These are phyloP conservation scores for Cataglyphis altisquamis DNA, from an alignment of 2,888 invertebrate genomes.

Conservation along the genomic window DNA sequence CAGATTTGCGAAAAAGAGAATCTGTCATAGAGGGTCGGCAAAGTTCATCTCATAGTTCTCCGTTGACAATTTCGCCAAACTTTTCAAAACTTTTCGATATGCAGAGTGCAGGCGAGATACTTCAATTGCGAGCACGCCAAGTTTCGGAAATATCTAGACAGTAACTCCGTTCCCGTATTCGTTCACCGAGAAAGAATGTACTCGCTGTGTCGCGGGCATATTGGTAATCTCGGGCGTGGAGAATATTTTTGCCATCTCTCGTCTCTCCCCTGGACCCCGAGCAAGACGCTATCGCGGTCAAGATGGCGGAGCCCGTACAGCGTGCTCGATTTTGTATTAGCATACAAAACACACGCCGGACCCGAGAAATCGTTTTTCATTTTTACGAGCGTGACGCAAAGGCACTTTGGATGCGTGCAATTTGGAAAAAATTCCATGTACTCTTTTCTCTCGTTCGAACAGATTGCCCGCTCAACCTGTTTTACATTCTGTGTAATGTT, in stretches of 20 bases:
- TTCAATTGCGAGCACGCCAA: constrained; percentile 55
- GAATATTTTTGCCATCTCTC: constrained; percentile 78
- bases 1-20: background rate
- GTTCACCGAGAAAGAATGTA: constrained; percentile 72
- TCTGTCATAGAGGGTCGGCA: background rate
- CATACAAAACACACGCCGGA: constrained; percentile 77
- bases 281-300: constrained; percentile 80
- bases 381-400: constrained; percentile 32
- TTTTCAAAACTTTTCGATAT: constrained; percentile 56
- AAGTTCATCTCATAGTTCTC: background rate
- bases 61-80: constrained; percentile 13
- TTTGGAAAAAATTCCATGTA: constrained; percentile 29
- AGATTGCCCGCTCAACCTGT: background rate
- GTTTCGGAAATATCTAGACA: constrained; percentile 66
- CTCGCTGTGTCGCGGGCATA: constrained; percentile 76
- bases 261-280: constrained; percentile 4
- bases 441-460: background rate
- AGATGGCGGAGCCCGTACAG: constrained; percentile 76
- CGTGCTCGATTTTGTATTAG: constrained; percentile 72
- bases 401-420: constrained; percentile 1
- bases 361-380: constrained; percentile 42
- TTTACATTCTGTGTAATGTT: background rate
- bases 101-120: constrained; percentile 33
- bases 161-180: constrained; percentile 60
- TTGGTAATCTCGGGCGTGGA: constrained; percentile 80